A percentile compares a stretch with the other conserved stretches of the same genome.
These are phyloP conservation scores for Campaea margaritaria DNA, from an alignment of 2,888 invertebrate genomes.

Conservation along the genomic window DNA sequence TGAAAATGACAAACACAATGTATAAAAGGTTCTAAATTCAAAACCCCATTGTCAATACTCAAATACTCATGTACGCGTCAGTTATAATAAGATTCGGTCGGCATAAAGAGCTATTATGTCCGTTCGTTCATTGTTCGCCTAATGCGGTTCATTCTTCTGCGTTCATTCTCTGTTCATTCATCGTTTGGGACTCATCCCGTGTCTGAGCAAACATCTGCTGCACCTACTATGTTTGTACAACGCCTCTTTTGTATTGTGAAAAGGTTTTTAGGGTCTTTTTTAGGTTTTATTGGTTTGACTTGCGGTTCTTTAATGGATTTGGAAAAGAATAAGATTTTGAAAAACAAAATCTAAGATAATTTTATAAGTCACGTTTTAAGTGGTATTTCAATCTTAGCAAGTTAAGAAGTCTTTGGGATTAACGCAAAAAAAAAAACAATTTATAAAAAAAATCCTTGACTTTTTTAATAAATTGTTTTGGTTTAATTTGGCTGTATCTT, in stretches of 20 bases:
- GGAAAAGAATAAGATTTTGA: neutral
- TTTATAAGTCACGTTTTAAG: no score
- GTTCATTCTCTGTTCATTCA: conserved; percentile 53
- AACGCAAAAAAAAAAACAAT: no score
- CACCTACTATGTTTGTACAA: conserved; percentile 47
- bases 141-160: conserved; percentile 64
- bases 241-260: conserved; percentile 18
- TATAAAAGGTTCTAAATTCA: conserved; percentile 33
- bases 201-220: conserved; percentile 74
- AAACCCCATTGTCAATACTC: conserved; percentile 42
- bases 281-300: conserved; percentile 4
- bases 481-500: no score
- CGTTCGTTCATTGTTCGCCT: conserved; percentile 60
- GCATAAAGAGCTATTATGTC: conserved; percentile 68
- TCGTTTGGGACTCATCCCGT: conserved; percentile 47
- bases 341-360: no score
- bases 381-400: no score
- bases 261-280: conserved; percentile 3
- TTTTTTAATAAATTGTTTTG: no score
- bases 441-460: no score
- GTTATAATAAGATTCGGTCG: conserved; percentile 73
- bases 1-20: conserved; percentile 23
- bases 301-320: neutral
- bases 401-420: no score
- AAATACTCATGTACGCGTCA: conserved; percentile 58